Conservation (phyloP, 2,113 vertebrate genomes). For the Rousettus leschenaultii region DNA sequence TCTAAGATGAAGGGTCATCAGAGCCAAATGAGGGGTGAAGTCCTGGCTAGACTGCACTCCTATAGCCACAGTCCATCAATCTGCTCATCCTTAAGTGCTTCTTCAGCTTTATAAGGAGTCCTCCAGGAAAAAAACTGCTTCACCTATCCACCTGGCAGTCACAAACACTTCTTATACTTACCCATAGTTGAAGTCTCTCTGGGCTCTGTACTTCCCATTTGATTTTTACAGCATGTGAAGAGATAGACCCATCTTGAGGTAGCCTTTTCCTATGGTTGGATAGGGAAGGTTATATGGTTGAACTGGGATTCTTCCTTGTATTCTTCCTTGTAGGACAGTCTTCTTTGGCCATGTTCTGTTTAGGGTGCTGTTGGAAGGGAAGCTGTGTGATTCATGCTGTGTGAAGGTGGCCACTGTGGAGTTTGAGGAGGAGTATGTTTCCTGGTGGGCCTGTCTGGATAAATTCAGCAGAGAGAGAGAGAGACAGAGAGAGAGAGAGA, state of each 20-base stretch:
- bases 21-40: not conserved
- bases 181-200: too few relatives aligned
- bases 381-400: not conserved
- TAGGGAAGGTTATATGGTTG: not conserved
- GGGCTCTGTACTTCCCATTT: not conserved
- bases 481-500: too few relatives aligned
- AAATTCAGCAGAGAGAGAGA: not conserved
- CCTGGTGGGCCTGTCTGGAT: not conserved
- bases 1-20: not conserved
- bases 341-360: not conserved
- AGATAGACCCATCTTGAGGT: not conserved
- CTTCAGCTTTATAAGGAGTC: not conserved
- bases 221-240: not conserved
- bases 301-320: not conserved
- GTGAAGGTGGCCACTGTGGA: not conserved
- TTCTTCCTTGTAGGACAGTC: not conserved
- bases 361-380: not conserved
- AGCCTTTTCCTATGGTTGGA: not conserved
- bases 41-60: not conserved
- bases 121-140: not conserved
- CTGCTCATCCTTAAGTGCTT: not conserved
- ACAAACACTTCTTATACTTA: not conserved
- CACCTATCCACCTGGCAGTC: not conserved
- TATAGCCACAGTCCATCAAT: not conserved
- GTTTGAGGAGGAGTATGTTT: not conserved